Percentiles rank a stretch among this genome's conserved stretches.
phyloP scores from a whole-genome alignment of 1,140 invertebrate genomes.

The Holotrichia oblita region DNA sequence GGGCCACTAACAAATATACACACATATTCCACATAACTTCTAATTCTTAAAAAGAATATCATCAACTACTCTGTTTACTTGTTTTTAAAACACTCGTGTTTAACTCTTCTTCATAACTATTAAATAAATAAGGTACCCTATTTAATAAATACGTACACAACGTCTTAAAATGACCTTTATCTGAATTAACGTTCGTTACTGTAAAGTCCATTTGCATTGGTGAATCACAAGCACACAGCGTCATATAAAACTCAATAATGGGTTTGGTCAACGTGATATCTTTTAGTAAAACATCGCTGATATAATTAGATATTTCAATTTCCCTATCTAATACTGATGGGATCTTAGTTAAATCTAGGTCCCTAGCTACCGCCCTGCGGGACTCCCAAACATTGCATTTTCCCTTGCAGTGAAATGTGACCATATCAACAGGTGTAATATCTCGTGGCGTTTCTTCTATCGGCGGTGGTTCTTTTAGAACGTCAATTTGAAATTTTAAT shows the following conservation, averaged over 20 bases:
- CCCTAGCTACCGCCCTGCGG: constrained; percentile 45
- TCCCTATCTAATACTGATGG: constrained; percentile 35
- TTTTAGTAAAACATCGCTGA: constrained; percentile 41
- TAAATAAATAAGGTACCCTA: constrained; percentile 49
- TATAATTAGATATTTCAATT: constrained; percentile 42
- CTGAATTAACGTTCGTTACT: constrained; percentile 46
- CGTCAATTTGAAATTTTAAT: constrained; percentile 46
- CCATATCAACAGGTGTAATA: constrained; percentile 3
- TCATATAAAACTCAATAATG: constrained; percentile 47
- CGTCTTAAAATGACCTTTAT: constrained; percentile 48
- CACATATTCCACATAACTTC: neutral
- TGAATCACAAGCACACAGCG: constrained; percentile 27
- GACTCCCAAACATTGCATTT: constrained; percentile 49
- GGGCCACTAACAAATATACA: too few species aligned
- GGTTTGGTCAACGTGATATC: constrained; percentile 29
- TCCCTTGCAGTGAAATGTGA: constrained; percentile 47
- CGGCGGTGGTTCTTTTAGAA: constrained; percentile 28
- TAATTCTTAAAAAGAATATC: neutral
- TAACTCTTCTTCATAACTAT: constrained; percentile 47
- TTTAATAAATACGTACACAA: constrained; percentile 45
- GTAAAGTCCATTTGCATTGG: constrained; percentile 42
- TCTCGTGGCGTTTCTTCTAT: constrained; percentile 43
- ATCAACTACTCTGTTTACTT: neutral
- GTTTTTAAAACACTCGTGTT: constrained; percentile 37
- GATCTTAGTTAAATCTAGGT: constrained; percentile 39